Base-by-base conservation (phyloP, 2,113 vertebrate species). In the Protobothrops mucrosquamatus region DNA sequence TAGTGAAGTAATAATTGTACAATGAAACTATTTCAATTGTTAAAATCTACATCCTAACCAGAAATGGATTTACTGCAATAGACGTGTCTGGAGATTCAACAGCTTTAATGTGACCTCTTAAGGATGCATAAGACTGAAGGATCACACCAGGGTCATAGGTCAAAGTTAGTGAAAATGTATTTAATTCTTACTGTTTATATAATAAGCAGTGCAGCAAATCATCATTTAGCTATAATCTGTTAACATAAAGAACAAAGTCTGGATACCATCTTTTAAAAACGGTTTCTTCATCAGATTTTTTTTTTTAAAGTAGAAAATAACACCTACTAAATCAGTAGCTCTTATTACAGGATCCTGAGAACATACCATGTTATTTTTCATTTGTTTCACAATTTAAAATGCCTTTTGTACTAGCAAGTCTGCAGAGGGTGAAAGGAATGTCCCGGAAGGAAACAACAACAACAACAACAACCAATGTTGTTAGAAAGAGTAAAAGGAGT, bases 1-100 rank as follows among this genome's bases (percentile, higher is more conserved):
- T 74, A 87, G 0, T 0, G 0, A 14, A 14, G 69, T 85, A 69
- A 11, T 2, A n/a, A 92, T 3, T 2, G 20, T 22, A 51, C 74
- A 26, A 46, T 90, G 91, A 94, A 91, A 92, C 64, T 86, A n/a
- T 93, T 92, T 90, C n/a, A 69, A 54, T 54, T 57, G 87, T n/a
- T 6, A 3, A 81, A 81, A 39, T 90, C 43, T 43, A 61, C 26
- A 90, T 48, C 46, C 12, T 22, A 85, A 43, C 29, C n/a, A 64
- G 39, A 81, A 92, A 57, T n/a, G 39, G 74, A 9, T 52, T 93
- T 61, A 61, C 81, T 93, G 85, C n/a, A 15, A 64, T 64, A 52
- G 15, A 52, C 29, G 23, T 64, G 2, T 59, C 5, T 7, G 52
- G 8, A 54, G n/a, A 54, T 87, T 85, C 69, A 61, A 4, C 34